Evolutionary conservation across 2,797 vertebrate species (phyloP), one percentile per base, ranked within the genome.

Genomic region (Trichosurus vulpecula): DNA sequence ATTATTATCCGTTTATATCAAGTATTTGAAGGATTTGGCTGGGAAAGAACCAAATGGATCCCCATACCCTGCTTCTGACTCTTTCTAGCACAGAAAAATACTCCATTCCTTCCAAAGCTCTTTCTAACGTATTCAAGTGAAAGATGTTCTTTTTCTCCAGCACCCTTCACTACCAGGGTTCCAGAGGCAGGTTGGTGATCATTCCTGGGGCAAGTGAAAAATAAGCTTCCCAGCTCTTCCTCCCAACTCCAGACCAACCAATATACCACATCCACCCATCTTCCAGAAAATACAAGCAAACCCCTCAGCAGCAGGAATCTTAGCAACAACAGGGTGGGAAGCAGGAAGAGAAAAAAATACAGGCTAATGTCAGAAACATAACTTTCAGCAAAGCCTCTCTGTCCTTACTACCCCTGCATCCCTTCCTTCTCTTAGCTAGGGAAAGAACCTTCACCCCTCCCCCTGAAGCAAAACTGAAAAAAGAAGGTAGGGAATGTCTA

Each of bases 401-500:
- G 56, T 87, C 55, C 54, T 12, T 22, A 25, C 41, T 90, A 31
- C 57, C 93, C 92, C 0, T 51, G 61, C 95, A 93, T 94, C 14
- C n/a, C 92, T 53, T 51, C 90, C 54, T 51, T 91, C 27, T 19
- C 87, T 11, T 54, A 52, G 96, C 95, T 47, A 35, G 95, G 92
- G 92, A 96, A 94, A 92, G 95, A 81, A 52, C 35, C 55, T 90
- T 87, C 61, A 54, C n/a, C 92, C 95, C 96, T 95, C 93, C 94
- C 53, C 96, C 3, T 51, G 94, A 94, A 93, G 97, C 97, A 96
- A 91, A 97, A 96, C 97, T 97, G 98, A 41, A 41, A 93, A n/a
- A 56, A 94, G 94, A 95, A 96, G 95, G 96, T 93, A 90, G 52
- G 95, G 93, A 92, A 95, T 93, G 96, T 97, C 96, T 97, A 96